Base-by-base conservation (phyloP, 2,888 invertebrate genomes). In the Nomada goodeniana region DNA sequence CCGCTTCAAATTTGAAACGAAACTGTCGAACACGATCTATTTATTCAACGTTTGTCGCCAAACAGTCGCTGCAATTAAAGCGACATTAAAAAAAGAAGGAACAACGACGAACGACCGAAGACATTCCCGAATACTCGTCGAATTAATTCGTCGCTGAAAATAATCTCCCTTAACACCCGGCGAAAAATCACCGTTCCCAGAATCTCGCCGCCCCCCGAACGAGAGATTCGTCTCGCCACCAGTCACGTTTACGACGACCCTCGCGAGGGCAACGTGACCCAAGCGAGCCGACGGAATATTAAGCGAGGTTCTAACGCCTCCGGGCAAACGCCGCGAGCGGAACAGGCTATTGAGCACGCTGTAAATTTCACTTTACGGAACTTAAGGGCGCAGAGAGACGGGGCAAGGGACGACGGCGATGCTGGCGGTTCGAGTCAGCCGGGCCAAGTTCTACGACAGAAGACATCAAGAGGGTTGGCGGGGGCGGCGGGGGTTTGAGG, bases 291-390 rank as follows among this genome's bases (percentile, higher is more conserved):
- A 75, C 73, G 68, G 91, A 91, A 91, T 90, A 91, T 91, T 90
- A 91, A 91, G 90, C 88, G 87, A 91, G 89, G 87, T 86, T 81
- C 83, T 67, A 85, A 75, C 85, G 76, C 75, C 75, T 73, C 80
- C 69, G 57, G 74, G 74, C 80, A 82, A 83, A 79, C 80, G 75
- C 69, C 76, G 75, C 72, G 65, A 84, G 67, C 78, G 79, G 65
- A 81, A 88, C 86, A 80, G 86, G 83, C 87, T 89, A 90, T 90
- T 87, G 89, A 86, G 87, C 83, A 84, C 76, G 86, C 88, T 91
- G 92, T 90, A 91, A 92, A 92, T 92, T 92, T 92, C 92, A 92
- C 91, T 92, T 92, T 91, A 86, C 89, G 80, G 75, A 92, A 91
- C 90, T 92, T 89, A 88, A 89, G 83, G 77, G 82, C 47, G 44